These are phyloP conservation scores for Chloebia gouldiae DNA, from an alignment of 2,113 vertebrate species.

Conservation along the genomic window DNA sequence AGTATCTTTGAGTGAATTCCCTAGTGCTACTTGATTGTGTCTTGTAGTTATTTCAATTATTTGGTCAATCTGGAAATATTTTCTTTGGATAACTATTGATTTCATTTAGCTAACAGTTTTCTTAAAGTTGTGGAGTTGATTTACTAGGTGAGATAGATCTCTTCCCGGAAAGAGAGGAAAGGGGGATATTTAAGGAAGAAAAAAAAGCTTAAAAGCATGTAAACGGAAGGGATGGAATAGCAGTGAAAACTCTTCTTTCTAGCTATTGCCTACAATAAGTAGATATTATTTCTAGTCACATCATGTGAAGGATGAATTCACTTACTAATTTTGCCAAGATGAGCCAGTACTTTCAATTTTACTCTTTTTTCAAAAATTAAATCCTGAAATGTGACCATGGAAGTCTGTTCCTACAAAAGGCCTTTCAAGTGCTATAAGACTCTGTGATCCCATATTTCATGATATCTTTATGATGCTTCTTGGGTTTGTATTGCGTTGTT, in stretches of 20 bases:
- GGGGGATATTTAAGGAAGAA: neutral
- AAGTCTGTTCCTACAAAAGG: neutral
- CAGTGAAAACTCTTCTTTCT: neutral
- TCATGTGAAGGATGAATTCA: neutral
- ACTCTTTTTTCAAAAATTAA: neutral
- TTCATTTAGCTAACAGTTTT: neutral
- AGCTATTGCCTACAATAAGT: neutral
- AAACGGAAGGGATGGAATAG: neutral
- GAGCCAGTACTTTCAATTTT: neutral
- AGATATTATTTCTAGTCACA: neutral
- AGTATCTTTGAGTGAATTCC: slow-evolving; percentile 27
- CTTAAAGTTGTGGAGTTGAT: neutral
- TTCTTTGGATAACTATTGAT: neutral
- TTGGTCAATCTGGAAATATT: neutral
- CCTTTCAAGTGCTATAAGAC: neutral
- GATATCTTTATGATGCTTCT: neutral
- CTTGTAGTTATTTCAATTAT: slow-evolving; percentile 9
- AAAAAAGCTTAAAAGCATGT: neutral
- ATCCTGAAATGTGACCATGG: neutral
- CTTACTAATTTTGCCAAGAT: neutral
- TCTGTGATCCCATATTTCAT: neutral
- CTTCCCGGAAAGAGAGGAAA: neutral
- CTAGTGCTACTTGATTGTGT: neutral
- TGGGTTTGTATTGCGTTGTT: neutral
- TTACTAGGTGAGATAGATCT: neutral